Evolutionary conservation across 2,888 invertebrate genomes (phyloP).

Genomic region (Xanthorhoe designata): DNA sequence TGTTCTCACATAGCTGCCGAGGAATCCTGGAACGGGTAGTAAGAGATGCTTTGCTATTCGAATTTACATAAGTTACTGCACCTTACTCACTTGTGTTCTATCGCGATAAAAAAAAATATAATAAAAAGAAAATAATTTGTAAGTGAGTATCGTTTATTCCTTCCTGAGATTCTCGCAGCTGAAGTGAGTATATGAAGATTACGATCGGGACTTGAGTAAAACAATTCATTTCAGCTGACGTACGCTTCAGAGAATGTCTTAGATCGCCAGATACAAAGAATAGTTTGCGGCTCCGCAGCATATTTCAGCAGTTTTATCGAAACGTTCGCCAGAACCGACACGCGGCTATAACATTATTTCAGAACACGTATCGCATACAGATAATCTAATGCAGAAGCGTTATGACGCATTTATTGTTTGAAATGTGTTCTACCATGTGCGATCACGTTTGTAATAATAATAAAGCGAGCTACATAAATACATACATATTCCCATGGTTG

Average conservation of each 20-base stretch:
- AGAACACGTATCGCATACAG: conserved; percentile 77
- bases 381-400: conserved; percentile 79
- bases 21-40: conserved; percentile 74
- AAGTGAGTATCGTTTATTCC: conserved; percentile 7
- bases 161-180: conserved; percentile 17
- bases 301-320: conserved; percentile 68
- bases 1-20: conserved; percentile 73
- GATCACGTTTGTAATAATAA: conserved; percentile 58
- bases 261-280: conserved; percentile 43
- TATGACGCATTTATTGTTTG: conserved; percentile 79
- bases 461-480: conserved; percentile 35
- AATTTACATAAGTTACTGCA: conserved; percentile 76
- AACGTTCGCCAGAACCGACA: conserved; percentile 58
- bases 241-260: conserved; percentile 40
- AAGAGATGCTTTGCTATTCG: conserved; percentile 67
- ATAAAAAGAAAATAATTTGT: conserved; percentile 32
- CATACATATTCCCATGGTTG: conserved; percentile 11
- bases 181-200: conserved; percentile 40
- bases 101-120: conserved; percentile 29
- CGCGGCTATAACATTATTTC: conserved; percentile 77
- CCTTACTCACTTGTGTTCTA: conserved; percentile 44
- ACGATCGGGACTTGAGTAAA: conserved; percentile 37
- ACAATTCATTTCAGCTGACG: conserved; percentile 43
- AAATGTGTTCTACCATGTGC: conserved; percentile 62
- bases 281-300: conserved; percentile 49